Evolutionary conservation across 2,888 invertebrate species (phyloP).

Genomic region (Synergus gifuensis): DNA sequence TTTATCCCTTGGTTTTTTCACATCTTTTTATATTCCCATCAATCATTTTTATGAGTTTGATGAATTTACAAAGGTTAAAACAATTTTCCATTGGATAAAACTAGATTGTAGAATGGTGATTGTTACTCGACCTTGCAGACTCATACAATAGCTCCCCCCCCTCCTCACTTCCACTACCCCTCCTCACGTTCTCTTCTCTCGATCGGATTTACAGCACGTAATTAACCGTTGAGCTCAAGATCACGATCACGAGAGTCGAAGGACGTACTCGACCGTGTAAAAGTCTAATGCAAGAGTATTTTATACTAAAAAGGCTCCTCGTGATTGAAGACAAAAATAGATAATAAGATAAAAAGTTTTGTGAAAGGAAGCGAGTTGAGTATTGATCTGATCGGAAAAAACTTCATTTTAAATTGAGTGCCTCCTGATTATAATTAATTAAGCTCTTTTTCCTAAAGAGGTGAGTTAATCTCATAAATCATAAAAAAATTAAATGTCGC

Average conservation of each 20-base stretch:
- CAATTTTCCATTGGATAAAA: constrained; percentile 32
- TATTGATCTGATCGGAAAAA: constrained; percentile 15
- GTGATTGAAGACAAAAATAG: not conserved
- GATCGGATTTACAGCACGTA: constrained; percentile 50
- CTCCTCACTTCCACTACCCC: constrained; percentile 18
- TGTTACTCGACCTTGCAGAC: constrained; percentile 35
- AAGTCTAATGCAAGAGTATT: constrained; percentile 43
- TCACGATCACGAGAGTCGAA: constrained; percentile 57
- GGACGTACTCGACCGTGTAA: constrained; percentile 50
- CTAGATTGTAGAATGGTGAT: constrained; percentile 35
- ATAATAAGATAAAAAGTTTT: constrained; percentile 15
- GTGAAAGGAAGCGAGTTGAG: not conserved
- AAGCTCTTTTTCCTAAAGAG: not conserved
- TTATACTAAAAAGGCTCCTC: constrained; percentile 24
- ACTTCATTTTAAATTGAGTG: not conserved
- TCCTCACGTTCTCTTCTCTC: constrained; percentile 39
- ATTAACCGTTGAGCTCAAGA: constrained; percentile 53
- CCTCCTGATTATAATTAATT: not conserved
- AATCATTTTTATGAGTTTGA: constrained; percentile 17
- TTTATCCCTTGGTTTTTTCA: no score
- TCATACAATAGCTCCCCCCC: constrained; percentile 15
- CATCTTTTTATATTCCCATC: not conserved
- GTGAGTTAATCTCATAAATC: no score
- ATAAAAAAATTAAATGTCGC: no score
- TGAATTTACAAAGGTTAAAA: constrained; percentile 34